Evolutionary conservation across 2,797 vertebrate species (phyloP).

Genomic region (Danio albolineatus): DNA sequence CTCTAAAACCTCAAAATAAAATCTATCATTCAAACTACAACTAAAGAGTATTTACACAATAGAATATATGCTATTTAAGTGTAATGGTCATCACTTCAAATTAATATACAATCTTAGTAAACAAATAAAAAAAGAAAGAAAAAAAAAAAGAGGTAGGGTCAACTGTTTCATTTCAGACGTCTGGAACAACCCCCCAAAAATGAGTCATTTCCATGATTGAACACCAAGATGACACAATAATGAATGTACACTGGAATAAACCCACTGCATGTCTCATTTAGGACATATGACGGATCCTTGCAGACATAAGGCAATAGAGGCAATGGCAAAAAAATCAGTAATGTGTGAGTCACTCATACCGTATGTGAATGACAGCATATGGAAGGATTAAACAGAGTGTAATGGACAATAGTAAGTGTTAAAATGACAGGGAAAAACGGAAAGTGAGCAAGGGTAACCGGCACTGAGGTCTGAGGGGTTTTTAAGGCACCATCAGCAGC

Average conservation of each 20-base stretch:
- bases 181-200: constrained; percentile 27
- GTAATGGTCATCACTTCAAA: constrained; percentile 36
- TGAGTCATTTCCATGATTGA: constrained; percentile 2
- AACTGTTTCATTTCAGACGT: constrained; percentile 56
- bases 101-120: constrained; percentile 58
- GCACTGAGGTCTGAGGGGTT: constrained; percentile 28
- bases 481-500: constrained; percentile 58
- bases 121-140: no score
- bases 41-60: constrained; percentile 68
- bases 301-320: background rate
- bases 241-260: constrained; percentile 25
- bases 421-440: background rate
- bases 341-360: constrained; percentile 1
- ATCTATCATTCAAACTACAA: constrained; percentile 51
- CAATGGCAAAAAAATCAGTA: constrained; percentile 10
- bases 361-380: background rate
- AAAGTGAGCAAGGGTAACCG: background rate
- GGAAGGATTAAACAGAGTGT: background rate
- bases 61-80: constrained; percentile 55
- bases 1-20: constrained; percentile 47
- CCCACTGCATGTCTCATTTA: constrained; percentile 12
- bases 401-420: background rate
- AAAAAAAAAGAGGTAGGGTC: constrained; percentile 62
- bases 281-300: background rate
- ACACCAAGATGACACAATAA: constrained; percentile 28